Evolutionary conservation across 2,888 invertebrate genomes (phyloP), one percentile per base, ranked within the genome.

Genomic region (Eremobia ochroleuca): DNA sequence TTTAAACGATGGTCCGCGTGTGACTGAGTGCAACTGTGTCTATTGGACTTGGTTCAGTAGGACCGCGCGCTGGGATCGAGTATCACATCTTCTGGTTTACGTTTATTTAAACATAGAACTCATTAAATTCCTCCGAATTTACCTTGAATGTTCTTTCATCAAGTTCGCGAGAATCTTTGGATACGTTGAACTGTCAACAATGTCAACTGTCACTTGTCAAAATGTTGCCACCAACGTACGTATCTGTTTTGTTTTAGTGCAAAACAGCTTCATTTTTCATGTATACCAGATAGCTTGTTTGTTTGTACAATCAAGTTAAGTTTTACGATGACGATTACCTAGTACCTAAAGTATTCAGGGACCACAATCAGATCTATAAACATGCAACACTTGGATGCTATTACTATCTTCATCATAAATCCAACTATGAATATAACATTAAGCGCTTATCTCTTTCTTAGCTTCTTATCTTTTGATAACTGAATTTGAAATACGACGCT

Each of bases 341-440:
- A 40, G 67, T 9, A 25, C 11, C 3, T 28, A 52, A 79, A 66
- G 69, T 79, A 86, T 80, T 67, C 79, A 72, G 34, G 9, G 21
- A 66, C 6, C 25, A 75, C 49, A 79, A 83, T 83, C 77, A 73
- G 80, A 80, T 75, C 55, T 25, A 49, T 61, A 67, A 73, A 80
- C 85, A 86, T 75, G 85, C 87, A 79, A 83, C 62, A 59, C 69
- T 73, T 25, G 61, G 40, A 67, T 69, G 58, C 46, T 65, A 71
- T 70, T 70, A 55, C 28, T 66, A 69, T 85, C 77, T 64, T 9
- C 4, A 64, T 75, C 72, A 78, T 75, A 84, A 82, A 84, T 82
- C 83, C 74, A 25, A 13, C 72, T 75, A 82, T 78, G 78, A 86
- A 85, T 82, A 65, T 77, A 66, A 73, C 59, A 75, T 82, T 66